Evolutionary conservation across 2,797 vertebrate species (phyloP).

Genomic region (Eutrigla gurnardus): DNA sequence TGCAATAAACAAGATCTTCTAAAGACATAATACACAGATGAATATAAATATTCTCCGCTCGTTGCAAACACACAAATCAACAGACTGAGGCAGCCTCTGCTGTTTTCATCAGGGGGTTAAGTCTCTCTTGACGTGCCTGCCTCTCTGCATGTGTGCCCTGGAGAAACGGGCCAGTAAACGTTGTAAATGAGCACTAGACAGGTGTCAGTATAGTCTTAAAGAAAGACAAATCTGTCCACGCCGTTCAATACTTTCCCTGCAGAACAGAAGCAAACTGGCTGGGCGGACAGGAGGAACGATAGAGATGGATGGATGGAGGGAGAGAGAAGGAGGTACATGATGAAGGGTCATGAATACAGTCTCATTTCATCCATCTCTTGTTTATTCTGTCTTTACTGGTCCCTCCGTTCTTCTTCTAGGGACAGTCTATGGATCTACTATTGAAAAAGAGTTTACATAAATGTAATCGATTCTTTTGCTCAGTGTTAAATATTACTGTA

Average conservation of each 20-base stretch:
- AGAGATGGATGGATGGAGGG: constrained; percentile 54
- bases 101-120: neutral
- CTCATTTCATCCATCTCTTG: neutral
- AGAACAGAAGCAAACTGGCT: constrained; percentile 35
- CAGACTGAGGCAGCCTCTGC: neutral
- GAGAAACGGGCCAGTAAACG: constrained; percentile 53
- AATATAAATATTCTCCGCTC: no score
- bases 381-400: neutral
- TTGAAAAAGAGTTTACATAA: neutral
- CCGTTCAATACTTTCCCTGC: constrained; percentile 51
- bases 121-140: constrained; percentile 3
- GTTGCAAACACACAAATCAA: no score
- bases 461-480: constrained; percentile 4
- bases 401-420: neutral
- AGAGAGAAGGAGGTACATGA: constrained; percentile 19
- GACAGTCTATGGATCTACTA: neutral
- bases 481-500: neutral
- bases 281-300: constrained; percentile 58
- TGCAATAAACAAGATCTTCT: neutral
- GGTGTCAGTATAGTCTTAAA: constrained; percentile 43
- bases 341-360: constrained; percentile 22
- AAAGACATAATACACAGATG: no score
- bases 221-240: constrained; percentile 62
- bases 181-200: constrained; percentile 51
- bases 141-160: constrained; percentile 31